Evolutionary conservation across 2,888 invertebrate genomes (phyloP).

Genomic region (Steinernema carpocapsae): DNA sequence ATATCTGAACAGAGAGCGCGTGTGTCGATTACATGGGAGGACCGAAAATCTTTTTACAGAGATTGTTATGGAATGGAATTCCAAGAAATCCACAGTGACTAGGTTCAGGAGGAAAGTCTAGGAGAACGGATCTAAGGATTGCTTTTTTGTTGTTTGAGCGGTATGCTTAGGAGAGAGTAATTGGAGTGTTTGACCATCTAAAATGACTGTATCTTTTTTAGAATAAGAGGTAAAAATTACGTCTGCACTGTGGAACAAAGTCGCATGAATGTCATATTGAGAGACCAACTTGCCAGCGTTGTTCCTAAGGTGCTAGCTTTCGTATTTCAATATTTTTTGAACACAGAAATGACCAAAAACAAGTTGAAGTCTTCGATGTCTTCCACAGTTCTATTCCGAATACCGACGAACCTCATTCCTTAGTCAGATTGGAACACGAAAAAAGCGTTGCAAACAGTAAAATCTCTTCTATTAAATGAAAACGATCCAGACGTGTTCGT

Average conservation of each 20-base stretch:
- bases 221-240: neutral
- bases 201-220: neutral
- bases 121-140: neutral
- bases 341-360: conserved; percentile 21
- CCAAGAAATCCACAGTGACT: neutral
- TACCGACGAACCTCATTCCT: conserved; percentile 3
- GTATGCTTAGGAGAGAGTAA: no score
- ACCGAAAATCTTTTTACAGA: neutral
- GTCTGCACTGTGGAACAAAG: neutral
- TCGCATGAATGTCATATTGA: conserved; percentile 39
- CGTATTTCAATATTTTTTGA: neutral
- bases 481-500: no score
- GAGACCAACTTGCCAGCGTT: conserved; percentile 35
- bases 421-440: conserved; percentile 37
- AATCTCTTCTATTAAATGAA: no score
- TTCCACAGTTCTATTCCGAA: neutral
- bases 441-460: conserved; percentile 34
- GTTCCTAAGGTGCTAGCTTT: neutral
- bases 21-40: neutral
- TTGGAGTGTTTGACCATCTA: neutral
- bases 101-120: neutral
- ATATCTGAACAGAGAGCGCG: neutral
- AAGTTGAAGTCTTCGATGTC: conserved; percentile 34
- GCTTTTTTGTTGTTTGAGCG: no score
- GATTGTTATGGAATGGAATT: neutral